Base-by-base conservation (phyloP, 2,113 vertebrate species). In the Mesocricetus auratus region DNA sequence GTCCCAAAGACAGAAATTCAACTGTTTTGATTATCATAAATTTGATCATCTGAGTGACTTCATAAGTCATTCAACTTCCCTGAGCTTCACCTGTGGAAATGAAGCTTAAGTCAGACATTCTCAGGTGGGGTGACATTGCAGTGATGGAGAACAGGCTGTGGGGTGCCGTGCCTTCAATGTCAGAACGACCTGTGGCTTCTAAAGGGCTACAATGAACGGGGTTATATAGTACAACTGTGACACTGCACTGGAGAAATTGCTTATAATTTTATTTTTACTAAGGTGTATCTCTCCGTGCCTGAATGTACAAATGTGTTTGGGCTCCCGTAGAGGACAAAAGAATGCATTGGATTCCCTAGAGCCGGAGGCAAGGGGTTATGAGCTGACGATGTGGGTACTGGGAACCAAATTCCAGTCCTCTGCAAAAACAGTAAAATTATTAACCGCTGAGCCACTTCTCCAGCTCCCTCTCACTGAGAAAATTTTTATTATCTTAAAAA, bases 21-120 rank as follows among this genome's bases (percentile, higher is more conserved):
- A 68, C 39, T 73, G 39, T 86, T 92, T 73, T 69, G 90, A 71
- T 5, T 17, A 64, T 86, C 62, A 83, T 69, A 83, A 89, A 94
- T 12, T 85, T 17, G 86, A 60, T 83, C 19, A 87, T 50, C 39
- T 74, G 17, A 90, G 74, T 53, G 11, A 53, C 24, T 60, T 17
- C 13, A 82, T 33, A 90, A 56, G 64, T 86, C 62, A 90, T 73
- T 90, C 21, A 31, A 79, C 53, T 75, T 90, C 56, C 64, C n/a
- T 64, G 29, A 50, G 39, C 50, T 91, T 89, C 60, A 22, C 58
- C 26, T 81, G 36, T 62, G 89, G 78, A 62, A 93, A 86, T 17
- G 15, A 88, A 45, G 50, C 39, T 47, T 85, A 42, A 11, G 62
- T 53, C 58, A 87, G 31, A 56, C 64, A 82, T 33, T 87, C 42